Base-by-base conservation (phyloP, 2,888 invertebrate genomes). In the Zeuzera pyrina region DNA sequence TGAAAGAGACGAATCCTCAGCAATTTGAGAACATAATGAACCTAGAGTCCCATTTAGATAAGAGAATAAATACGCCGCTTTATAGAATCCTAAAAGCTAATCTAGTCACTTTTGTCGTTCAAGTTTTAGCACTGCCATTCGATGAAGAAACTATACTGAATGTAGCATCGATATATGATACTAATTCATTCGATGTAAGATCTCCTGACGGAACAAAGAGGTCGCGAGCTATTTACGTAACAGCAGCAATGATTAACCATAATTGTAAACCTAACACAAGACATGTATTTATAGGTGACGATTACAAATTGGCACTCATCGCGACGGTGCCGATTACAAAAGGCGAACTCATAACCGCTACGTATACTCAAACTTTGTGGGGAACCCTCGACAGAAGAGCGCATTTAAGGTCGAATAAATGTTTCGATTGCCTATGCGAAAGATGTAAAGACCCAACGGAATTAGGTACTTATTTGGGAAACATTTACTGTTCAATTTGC, bases 401-500 rank as follows among this genome's bases (percentile, higher is more conserved):
- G 43, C 87, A 88, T 61, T 65, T 92, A 2, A 78, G 72, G 43
- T 76, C 73, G 31, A 76, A 79, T 2, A 92, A 91, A 65, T 89
- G 88, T 57, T 91, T 92, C 43, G 85, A 86, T 30, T 92, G 92
- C 49, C 67, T 67, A 23, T 92, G 92, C 45, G 64, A 70, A 0
- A 77, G 91, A 37, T 92, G 92, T 49, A 64, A 57, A 15, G 92
- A 92, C 67, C 88, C 90, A 3, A 88, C 89, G 0, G 92, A 92
- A 58, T 62, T 90, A 27, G 87, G 86, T 4, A 88, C 87, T 8
- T 81, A 86, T 62, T 59, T 87, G 11, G 89, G 90, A 1, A 86
- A 88, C 0, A 86, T 90, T 28, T 81, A 85, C 34, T 91, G 91
- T 49, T 83, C 84, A n/a, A 68, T 85, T 39, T 89, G 89, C 50